Evolutionary conservation across 2,113 vertebrate species (phyloP).

Genomic region (Proterorhinus semilunaris): DNA sequence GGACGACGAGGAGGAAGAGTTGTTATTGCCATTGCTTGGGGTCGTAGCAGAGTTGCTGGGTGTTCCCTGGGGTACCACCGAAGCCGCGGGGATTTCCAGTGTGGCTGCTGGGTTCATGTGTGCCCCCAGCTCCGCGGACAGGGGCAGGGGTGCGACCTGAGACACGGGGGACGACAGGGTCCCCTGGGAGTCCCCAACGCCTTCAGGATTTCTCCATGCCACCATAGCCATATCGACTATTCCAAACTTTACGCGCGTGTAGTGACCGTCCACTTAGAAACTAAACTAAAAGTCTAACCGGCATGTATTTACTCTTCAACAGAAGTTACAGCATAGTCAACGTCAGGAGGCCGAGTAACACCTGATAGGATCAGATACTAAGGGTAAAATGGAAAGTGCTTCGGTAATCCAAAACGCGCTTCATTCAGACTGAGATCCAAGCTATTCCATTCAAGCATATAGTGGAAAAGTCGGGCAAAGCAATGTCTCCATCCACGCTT

Average conservation of each 20-base stretch:
- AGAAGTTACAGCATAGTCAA: neutral
- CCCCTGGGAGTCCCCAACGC: slow-evolving; percentile 88
- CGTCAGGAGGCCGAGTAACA: neutral
- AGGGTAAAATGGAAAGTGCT: slow-evolving; percentile 40
- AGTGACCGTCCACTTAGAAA: slow-evolving; percentile 42
- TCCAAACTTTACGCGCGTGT: slow-evolving; percentile 76
- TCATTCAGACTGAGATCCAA: slow-evolving; percentile 41
- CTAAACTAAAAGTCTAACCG: slow-evolving; percentile 23
- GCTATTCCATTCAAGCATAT: slow-evolving; percentile 41
- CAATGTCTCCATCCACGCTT: slow-evolving; percentile 42
- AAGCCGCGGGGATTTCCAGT: slow-evolving; percentile 80
- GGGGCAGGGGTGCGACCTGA: slow-evolving; percentile 80
- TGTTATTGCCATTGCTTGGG: slow-evolving; percentile 74
- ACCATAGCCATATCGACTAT: slow-evolving; percentile 96
- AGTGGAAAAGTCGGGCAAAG: slow-evolving; percentile 12
- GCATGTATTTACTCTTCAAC: slow-evolving; percentile 21
- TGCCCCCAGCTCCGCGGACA: slow-evolving; percentile 63
- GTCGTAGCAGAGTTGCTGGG: slow-evolving; percentile 77
- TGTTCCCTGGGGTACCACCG: slow-evolving; percentile 83
- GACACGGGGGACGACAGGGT: slow-evolving; percentile 87
- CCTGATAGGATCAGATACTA: slow-evolving; percentile 5
- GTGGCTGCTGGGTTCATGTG: slow-evolving; percentile 62
- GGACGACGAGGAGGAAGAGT: slow-evolving; percentile 63
- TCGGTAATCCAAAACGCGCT: slow-evolving; percentile 44
- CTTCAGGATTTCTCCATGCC: slow-evolving; percentile 94